A percentile compares a stretch with the other conserved stretches of the same genome.
phyloP scores from a whole-genome alignment of 2,113 vertebrate genomes.

The Tringa solitaria region DNA sequence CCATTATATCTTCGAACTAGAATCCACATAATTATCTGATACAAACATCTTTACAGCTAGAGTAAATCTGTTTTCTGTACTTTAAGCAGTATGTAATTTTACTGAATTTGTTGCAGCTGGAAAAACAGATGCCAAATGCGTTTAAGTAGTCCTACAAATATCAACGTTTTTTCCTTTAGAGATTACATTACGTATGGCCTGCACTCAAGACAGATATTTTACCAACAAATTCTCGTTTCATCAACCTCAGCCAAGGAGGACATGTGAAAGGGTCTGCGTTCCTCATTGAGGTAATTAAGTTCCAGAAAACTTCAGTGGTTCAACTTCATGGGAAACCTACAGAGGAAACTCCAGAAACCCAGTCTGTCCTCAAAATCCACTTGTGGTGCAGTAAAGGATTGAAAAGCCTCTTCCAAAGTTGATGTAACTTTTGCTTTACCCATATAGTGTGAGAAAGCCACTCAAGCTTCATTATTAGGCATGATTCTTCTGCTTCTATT shows the following conservation, averaged over 20 bases:
- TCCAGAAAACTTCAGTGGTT: background rate
- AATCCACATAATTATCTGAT: background rate
- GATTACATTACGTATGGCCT: background rate
- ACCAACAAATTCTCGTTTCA: background rate
- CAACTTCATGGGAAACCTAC: background rate
- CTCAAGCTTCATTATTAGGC: background rate
- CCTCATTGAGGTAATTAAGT: background rate
- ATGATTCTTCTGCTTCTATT: background rate
- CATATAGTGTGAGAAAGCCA: background rate
- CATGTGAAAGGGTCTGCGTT: accelerated
- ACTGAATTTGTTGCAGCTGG: background rate
- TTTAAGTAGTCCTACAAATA: background rate
- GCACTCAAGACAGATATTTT: background rate
- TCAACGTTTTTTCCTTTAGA: background rate
- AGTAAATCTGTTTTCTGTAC: background rate
- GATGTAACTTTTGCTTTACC: background rate
- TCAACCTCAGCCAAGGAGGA: background rate
- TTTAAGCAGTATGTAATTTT: background rate
- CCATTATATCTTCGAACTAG: background rate
- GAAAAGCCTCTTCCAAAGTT: background rate
- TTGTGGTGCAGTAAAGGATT: background rate
- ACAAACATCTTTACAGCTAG: background rate
- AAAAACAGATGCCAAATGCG: background rate
- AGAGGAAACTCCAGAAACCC: background rate
- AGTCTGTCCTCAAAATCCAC: background rate